Evolutionary conservation across 2,113 vertebrate genomes (phyloP).

Genomic region (Rhea americana): DNA sequence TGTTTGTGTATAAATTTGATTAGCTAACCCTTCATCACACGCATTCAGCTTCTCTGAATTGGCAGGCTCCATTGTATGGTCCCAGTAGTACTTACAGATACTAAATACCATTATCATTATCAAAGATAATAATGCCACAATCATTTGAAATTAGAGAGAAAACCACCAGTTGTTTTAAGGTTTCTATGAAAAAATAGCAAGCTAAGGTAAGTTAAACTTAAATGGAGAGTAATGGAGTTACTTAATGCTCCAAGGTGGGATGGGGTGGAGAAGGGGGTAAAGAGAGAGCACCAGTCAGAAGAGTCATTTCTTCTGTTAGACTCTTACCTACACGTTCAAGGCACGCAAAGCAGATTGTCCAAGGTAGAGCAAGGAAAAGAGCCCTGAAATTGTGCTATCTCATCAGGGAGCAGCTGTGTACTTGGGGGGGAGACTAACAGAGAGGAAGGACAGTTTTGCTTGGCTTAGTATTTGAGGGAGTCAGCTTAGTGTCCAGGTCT

Average conservation of each 20-base stretch:
- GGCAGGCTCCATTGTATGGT: neutral
- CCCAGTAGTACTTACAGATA: neutral
- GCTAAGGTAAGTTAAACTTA: neutral
- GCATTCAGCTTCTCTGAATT: neutral
- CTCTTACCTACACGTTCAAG: neutral
- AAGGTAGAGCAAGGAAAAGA: accelerated
- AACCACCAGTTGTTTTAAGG: neutral
- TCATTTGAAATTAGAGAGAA: neutral
- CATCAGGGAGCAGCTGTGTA: neutral
- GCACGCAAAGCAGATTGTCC: accelerated
- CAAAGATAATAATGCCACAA: slow-evolving; percentile 9
- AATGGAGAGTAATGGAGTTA: neutral
- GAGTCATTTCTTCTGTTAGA: neutral
- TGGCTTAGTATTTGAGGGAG: neutral
- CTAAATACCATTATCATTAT: neutral
- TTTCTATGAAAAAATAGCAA: neutral
- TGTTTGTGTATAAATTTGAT: accelerated
- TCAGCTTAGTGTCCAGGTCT: neutral
- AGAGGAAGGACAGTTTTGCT: neutral
- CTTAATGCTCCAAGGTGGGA: neutral
- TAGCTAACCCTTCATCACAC: neutral
- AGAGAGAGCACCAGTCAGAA: neutral
- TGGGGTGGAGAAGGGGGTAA: neutral
- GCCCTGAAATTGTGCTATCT: neutral
- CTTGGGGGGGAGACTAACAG: neutral